phyloP scores from a whole-genome alignment of 64 coral and sea anemone genomes.

The Trachythela sp. region DNA sequence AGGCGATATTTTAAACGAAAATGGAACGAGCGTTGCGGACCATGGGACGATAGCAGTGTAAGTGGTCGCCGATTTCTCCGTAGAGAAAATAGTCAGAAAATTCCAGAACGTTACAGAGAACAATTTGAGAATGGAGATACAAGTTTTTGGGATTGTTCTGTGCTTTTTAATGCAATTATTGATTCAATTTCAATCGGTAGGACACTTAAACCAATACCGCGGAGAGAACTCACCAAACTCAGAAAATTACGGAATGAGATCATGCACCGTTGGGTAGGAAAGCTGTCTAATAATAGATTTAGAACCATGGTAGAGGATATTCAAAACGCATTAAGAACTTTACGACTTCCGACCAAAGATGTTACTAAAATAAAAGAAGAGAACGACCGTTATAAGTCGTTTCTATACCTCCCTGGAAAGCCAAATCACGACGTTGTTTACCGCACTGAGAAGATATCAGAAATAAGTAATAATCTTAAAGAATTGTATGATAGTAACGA shows the following conservation, averaged over 20 bases:
- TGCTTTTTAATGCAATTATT: conserved; percentile 32
- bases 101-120: not conserved
- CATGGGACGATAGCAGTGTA: conserved; percentile 13
- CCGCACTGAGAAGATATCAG: conserved; percentile 12
- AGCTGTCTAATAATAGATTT: not conserved
- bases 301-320: not conserved
- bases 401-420: not conserved
- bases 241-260: conserved; percentile 30
- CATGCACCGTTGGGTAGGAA: not conserved
- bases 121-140: conserved; percentile 27
- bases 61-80: conserved; percentile 16
- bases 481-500: no score
- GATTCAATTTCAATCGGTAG: not conserved
- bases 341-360: not conserved
- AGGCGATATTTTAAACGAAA: no score
- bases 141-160: conserved; percentile 31
- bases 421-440: not conserved
- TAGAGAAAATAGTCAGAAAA: not conserved
- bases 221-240: not conserved
- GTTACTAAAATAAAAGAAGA: conserved; percentile 25
- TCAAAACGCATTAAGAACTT: not conserved
- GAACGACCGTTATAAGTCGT: not conserved
- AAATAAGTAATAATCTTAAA: not conserved
- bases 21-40: no score
- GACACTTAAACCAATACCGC: no score